phyloP scores from a whole-genome alignment of 2,113 vertebrate species.

The Carollia perspicillata region DNA sequence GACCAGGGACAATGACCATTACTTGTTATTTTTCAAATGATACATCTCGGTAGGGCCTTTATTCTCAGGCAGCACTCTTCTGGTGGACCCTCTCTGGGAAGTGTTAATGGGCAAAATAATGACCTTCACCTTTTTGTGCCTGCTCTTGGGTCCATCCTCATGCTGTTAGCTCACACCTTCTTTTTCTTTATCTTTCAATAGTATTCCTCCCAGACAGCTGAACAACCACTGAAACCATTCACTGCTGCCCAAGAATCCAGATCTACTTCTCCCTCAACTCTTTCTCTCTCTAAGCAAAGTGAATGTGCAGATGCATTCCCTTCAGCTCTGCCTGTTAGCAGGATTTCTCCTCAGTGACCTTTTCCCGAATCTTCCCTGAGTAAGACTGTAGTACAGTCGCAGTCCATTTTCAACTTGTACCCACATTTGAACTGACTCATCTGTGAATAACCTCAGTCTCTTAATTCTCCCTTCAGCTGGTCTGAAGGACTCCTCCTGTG shows the following conservation, averaged over 20 bases:
- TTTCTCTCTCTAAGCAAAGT: not conserved
- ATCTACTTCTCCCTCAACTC: not conserved
- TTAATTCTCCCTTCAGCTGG: not conserved
- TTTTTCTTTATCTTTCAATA: not conserved
- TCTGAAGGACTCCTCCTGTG: not conserved
- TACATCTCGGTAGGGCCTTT: not conserved
- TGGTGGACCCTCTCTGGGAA: not conserved
- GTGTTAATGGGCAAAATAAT: not conserved
- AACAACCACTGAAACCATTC: not conserved
- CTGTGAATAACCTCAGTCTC: not conserved
- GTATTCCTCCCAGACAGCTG: not conserved
- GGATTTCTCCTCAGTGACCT: not conserved
- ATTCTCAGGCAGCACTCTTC: not conserved
- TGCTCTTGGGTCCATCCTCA: not conserved
- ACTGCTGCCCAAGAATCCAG: not conserved
- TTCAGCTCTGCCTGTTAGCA: not conserved
- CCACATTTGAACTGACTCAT: not conserved
- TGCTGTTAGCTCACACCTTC: not conserved
- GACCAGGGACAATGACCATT: not conserved
- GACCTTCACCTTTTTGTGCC: not conserved
- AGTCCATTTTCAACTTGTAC: not conserved
- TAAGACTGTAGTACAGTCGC: not conserved
- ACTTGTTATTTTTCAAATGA: not conserved
- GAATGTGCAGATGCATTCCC: not conserved
- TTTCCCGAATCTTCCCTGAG: not conserved